These are phyloP conservation scores for Drosophila helvetica DNA, from an alignment of 2,888 invertebrate species.

Conservation along the genomic window DNA sequence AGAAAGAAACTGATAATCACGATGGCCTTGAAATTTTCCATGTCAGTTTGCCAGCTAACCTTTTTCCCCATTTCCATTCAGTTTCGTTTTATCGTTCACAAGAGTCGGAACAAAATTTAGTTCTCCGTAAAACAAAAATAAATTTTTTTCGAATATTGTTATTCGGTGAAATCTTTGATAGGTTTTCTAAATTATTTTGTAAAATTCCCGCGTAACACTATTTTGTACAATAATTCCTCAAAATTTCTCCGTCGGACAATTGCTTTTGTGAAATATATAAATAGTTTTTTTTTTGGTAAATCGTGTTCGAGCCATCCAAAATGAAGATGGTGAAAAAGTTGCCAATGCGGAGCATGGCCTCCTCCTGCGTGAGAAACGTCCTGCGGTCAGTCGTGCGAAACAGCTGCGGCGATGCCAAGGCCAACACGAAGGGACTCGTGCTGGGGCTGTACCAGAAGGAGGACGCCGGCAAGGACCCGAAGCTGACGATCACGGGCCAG, in stretches of 20 bases:
- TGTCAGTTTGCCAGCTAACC: background rate
- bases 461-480: constrained; percentile 82
- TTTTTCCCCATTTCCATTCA: background rate
- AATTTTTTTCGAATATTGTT: background rate
- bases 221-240: background rate
- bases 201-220: background rate
- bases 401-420: constrained; percentile 23
- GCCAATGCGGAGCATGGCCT: background rate
- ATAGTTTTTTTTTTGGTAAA: background rate
- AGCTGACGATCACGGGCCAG: constrained; percentile 84
- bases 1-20: background rate
- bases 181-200: background rate
- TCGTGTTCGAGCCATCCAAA: too few relatives aligned
- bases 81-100: constrained; percentile 29
- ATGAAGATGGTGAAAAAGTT: background rate
- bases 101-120: constrained; percentile 26
- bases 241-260: background rate
- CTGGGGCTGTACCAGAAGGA: constrained; percentile 85
- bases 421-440: constrained; percentile 79
- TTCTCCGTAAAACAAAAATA: background rate
- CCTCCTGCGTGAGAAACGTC: constrained; percentile 9
- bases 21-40: background rate
- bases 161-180: too few relatives aligned
- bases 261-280: background rate
- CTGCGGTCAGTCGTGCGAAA: constrained; percentile 24